phyloP scores from a whole-genome alignment of 2,888 invertebrate species.

The Cephalotes varians region DNA sequence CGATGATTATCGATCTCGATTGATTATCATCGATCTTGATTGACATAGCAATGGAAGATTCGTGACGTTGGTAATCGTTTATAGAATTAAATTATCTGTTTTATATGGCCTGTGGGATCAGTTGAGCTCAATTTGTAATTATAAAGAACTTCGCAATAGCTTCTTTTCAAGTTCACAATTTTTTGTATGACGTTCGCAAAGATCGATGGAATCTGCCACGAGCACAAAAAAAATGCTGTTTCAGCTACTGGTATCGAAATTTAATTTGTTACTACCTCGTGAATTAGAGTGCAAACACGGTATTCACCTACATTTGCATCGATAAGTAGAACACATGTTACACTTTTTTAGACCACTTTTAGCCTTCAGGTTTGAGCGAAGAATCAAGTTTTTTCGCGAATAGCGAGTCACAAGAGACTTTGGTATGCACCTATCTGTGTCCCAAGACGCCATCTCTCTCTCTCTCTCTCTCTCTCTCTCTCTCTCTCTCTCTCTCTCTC shows the following conservation, averaged over 20 bases:
- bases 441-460: slow-evolving; percentile 13
- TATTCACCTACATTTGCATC: slow-evolving; percentile 23
- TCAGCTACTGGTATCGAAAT: not conserved
- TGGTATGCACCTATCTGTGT: slow-evolving; percentile 19
- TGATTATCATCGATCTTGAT: not conserved
- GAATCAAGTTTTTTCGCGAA: slow-evolving; percentile 34
- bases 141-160: not conserved
- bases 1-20: not conserved
- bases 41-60: not conserved
- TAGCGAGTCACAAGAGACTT: not conserved
- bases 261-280: slow-evolving; percentile 24
- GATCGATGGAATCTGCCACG: slow-evolving; percentile 3
- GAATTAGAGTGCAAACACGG: slow-evolving; percentile 44
- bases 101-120: not conserved
- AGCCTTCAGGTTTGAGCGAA: not conserved
- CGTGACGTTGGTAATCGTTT: not conserved
- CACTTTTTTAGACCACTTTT: not conserved
- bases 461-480: slow-evolving; percentile 31
- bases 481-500: not conserved
- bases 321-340: not conserved
- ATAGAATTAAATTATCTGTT: not conserved
- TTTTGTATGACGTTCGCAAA: not conserved
- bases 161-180: too few species aligned
- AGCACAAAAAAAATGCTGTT: slow-evolving; percentile 38
- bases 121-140: not conserved